phyloP scores from a whole-genome alignment of 2,888 invertebrate species.

The Argyra leucocephala region DNA sequence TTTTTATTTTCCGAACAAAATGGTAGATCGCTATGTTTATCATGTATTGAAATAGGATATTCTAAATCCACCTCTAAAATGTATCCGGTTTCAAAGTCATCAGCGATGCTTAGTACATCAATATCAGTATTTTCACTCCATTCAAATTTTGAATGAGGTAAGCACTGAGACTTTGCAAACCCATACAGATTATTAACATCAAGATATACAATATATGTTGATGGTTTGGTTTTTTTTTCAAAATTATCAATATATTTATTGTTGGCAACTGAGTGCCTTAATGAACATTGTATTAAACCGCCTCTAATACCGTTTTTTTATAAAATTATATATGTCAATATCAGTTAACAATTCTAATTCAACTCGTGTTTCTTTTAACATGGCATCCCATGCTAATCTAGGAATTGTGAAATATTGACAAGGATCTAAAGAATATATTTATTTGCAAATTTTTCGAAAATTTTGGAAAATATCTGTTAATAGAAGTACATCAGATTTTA shows the following conservation, averaged over 20 bases:
- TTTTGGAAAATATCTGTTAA: conserved; percentile 30
- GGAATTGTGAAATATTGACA: conserved; percentile 29
- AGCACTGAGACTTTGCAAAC: conserved; percentile 21
- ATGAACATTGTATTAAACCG: not conserved
- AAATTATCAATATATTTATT: conserved; percentile 12
- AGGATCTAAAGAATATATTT: conserved; percentile 24
- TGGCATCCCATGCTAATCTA: conserved; percentile 28
- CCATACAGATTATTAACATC: conserved; percentile 23
- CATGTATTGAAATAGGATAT: conserved; percentile 25
- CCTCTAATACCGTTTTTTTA: conserved; percentile 15
- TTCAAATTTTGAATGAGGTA: conserved; percentile 25
- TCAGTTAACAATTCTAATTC: conserved; percentile 32
- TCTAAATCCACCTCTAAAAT: conserved; percentile 29
- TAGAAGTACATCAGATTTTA: conserved; percentile 35
- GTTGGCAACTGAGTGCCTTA: too few relatives aligned
- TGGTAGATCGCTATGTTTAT: conserved; percentile 29
- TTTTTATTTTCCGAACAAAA: conserved; percentile 27
- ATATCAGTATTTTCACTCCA: conserved; percentile 20
- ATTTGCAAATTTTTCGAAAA: conserved; percentile 17
- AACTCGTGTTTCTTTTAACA: conserved; percentile 29
- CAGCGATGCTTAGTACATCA: conserved; percentile 21
- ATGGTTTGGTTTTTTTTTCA: not conserved
- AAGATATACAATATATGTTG: conserved; percentile 18
- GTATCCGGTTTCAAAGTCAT: conserved; percentile 23
- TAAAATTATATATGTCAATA: conserved; percentile 26